Base-by-base conservation (phyloP, 30 jellyfish, hydroid and myxozoan species). In the Aurelia coerulea region DNA sequence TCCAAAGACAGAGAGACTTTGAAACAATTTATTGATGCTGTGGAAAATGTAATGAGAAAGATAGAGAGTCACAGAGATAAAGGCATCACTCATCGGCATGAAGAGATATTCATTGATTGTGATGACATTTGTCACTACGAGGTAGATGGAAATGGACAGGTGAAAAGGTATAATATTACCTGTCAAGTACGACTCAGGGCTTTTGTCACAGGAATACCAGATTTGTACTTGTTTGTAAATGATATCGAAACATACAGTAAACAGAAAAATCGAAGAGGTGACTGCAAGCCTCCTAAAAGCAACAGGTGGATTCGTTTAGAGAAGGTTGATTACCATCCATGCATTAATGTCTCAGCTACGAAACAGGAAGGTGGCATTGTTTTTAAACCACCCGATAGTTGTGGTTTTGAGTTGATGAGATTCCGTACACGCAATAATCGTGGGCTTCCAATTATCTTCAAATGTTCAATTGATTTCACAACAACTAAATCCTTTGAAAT, bases 351-450 rank as follows among this genome's bases (percentile, higher is more conserved):
- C 14, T 65, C 56, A 17, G 73, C 81, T 31, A 31, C 91, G 0
- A 42, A 77, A 23, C 59, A 33, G n/a, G 88, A 88, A 50, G 97
- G 98, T 16, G 96, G 98, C 4, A 54, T 93, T 50, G 91, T 70
- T 37, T 88, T 93, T 68, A 66, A 56, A 39, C 98, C 98, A 41
- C 98, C 98, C 16, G 98, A 93, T 88, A 97, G 96, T 10, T 93
- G 98, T 75, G 83, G 97, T 73, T 88, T 93, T 77, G 98, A 93
- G 75, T 79, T 93, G 5, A 50, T 93, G 73, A 96, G 98, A 46
- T 87, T 88, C 49, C 92, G 96, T 32, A 86, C 79, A 10, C 80
- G 85, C 18, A 71, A 65, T 39, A 74, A 42, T 11, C 74, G 68
- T 15, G 69, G 35, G 15, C 87, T 83, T 2, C 98, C 98, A 7